Percentiles rank a stretch among this genome's conserved stretches.
phyloP scores from a whole-genome alignment of 2,113 vertebrate species.

The Rhabdornis inornatus region DNA sequence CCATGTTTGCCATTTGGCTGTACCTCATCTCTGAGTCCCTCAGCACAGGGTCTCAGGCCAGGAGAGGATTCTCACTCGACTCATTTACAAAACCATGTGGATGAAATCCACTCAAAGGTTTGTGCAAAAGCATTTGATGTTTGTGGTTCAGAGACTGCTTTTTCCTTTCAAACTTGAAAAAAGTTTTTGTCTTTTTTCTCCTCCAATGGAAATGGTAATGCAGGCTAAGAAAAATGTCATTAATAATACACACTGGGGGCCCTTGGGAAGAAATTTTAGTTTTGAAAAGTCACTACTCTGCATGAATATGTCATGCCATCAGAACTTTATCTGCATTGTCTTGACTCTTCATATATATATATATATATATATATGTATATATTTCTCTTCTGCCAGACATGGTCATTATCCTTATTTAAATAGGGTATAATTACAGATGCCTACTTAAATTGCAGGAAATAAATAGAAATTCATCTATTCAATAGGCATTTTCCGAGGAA shows the following conservation, averaged over 20 bases:
- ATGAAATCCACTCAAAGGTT: neutral
- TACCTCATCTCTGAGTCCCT: neutral
- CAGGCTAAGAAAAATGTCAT: conserved; percentile 17
- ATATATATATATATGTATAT: conserved; percentile 15
- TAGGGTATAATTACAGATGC: conserved; percentile 54
- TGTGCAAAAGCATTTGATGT: neutral
- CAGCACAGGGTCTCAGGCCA: neutral
- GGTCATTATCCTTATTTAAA: conserved; percentile 55
- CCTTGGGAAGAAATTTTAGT: conserved; percentile 1
- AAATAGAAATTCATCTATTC: conserved; percentile 37
- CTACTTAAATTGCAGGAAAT: conserved; percentile 31
- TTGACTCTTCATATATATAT: conserved; percentile 38
- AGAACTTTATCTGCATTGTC: conserved; percentile 49
- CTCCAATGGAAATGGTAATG: conserved; percentile 10
- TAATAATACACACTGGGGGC: conserved; percentile 25
- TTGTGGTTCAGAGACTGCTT: neutral
- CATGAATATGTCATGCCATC: conserved; percentile 14
- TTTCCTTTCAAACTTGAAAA: neutral
- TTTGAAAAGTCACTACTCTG: conserved; percentile 32
- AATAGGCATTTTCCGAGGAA: neutral
- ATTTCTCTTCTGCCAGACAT: conserved; percentile 33
- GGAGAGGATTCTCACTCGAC: neutral
- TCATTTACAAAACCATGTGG: neutral
- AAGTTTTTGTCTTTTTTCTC: conserved; percentile 24
- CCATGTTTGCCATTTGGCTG: neutral